A percentile compares a stretch with the other conserved stretches of the same genome.
phyloP scores from a whole-genome alignment of 1,140 invertebrate species.

The Papilio xuthus region DNA sequence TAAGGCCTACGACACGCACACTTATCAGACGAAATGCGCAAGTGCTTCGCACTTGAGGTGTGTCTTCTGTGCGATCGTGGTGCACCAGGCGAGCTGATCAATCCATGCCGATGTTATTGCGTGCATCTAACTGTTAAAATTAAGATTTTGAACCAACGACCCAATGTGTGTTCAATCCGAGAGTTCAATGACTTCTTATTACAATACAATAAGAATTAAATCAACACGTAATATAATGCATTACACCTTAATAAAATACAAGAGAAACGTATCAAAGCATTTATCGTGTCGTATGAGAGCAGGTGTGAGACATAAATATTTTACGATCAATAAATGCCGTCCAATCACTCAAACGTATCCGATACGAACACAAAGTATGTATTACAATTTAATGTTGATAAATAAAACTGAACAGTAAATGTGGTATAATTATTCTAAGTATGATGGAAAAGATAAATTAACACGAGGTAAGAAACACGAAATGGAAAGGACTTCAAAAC shows the following conservation, averaged over 20 bases:
- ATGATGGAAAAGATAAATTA: background rate
- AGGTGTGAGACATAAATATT: constrained; percentile 34
- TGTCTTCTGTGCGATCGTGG: too few species aligned
- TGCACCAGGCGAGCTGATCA: too few species aligned
- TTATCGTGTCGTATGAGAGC: constrained; percentile 26
- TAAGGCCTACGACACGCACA: too few species aligned
- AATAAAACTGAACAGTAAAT: background rate
- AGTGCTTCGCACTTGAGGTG: too few species aligned
- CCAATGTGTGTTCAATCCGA: too few species aligned
- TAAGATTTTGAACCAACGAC: too few species aligned
- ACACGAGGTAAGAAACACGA: too few species aligned
- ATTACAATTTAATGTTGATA: constrained; percentile 15
- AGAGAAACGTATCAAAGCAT: constrained; percentile 18
- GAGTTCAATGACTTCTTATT: background rate
- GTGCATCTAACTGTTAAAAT: too few species aligned
- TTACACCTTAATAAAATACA: constrained; percentile 14
- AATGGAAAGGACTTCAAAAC: too few species aligned
- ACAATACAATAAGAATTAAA: background rate
- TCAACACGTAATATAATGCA: constrained; percentile 7
- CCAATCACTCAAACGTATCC: constrained; percentile 34
- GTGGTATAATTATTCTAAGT: background rate
- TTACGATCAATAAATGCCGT: constrained; percentile 35
- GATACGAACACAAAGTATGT: constrained; percentile 1
- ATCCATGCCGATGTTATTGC: too few species aligned
- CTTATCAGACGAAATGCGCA: too few species aligned